Conservation (phyloP, 2,888 invertebrate genomes). For the Hirtodrosophila duncani region DNA sequence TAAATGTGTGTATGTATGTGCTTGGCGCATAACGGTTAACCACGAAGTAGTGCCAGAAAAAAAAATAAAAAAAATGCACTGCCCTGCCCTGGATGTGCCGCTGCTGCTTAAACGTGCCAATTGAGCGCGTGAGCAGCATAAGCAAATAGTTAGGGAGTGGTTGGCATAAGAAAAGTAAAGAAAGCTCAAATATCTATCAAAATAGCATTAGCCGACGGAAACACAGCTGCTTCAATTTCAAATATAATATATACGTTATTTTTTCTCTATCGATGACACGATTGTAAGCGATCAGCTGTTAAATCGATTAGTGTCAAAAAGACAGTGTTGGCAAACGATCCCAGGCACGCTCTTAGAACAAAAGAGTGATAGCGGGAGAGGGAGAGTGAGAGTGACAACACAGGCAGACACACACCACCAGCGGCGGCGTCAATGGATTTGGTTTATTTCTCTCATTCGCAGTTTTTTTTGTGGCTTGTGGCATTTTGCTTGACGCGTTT, state of each 20-base stretch:
- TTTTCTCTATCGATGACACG: too few relatives aligned
- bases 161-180: constrained; percentile 21
- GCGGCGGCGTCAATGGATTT: constrained; percentile 76
- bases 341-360: constrained; percentile 47
- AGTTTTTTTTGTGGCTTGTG: constrained; percentile 11
- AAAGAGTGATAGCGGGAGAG: constrained; percentile 39
- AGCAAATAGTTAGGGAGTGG: constrained; percentile 26
- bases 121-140: constrained; percentile 58
- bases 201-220: constrained; percentile 39
- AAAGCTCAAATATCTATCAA: constrained; percentile 59
- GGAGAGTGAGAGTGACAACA: constrained; percentile 22
- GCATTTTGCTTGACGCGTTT: constrained; percentile 10
- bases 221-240: constrained; percentile 15
- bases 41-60: constrained; percentile 38
- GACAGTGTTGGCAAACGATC: too few relatives aligned
- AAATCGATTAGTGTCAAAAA: too few relatives aligned
- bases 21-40: constrained; percentile 23
- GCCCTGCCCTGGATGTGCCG: too few relatives aligned
- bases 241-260: constrained; percentile 4
- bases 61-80: constrained; percentile 46
- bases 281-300: too few relatives aligned
- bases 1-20: constrained; percentile 8
- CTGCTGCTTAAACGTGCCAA: constrained; percentile 59
- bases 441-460: constrained; percentile 50
- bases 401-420: constrained; percentile 41